phyloP scores from a whole-genome alignment of 2,113 vertebrate genomes.

The Xyrauchen texanus region DNA sequence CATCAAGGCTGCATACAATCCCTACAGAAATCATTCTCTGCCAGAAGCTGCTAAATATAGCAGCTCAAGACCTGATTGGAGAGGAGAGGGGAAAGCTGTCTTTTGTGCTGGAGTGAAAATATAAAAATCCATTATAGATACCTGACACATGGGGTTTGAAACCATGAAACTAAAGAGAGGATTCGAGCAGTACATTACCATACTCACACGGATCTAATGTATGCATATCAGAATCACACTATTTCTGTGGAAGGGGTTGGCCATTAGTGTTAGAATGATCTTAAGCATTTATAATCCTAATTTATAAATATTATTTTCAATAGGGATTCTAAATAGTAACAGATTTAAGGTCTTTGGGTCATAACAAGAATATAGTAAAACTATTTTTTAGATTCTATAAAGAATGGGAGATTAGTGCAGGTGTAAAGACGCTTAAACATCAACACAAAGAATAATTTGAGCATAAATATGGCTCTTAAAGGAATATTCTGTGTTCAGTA shows the following conservation, averaged over 20 bases:
- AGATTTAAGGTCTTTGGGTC: too few species aligned
- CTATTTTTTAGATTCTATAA: too few species aligned
- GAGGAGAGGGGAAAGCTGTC: conserved; percentile 53
- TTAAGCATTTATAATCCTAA: background rate
- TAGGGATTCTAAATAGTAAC: too few species aligned
- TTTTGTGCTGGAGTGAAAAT: conserved; percentile 51
- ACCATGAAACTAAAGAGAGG: conserved; percentile 20
- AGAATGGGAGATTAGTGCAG: too few species aligned
- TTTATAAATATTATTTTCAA: conserved; percentile 10
- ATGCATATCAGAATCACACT: background rate
- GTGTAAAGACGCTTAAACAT: too few species aligned
- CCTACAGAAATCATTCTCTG: conserved; percentile 59
- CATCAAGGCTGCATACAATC: conserved; percentile 64
- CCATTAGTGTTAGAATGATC: background rate
- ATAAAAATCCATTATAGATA: conserved; percentile 52
- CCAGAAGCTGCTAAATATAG: conserved; percentile 74
- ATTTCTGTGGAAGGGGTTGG: background rate
- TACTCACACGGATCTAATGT: background rate
- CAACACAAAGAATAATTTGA: too few species aligned
- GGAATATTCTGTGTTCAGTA: too few species aligned
- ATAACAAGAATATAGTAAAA: too few species aligned
- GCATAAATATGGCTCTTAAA: too few species aligned
- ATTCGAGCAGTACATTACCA: background rate
- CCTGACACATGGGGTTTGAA: conserved; percentile 47
- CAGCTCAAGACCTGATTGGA: conserved; percentile 68